phyloP scores from a whole-genome alignment of 2,888 invertebrate genomes.

The Polyommatus iphigenia region DNA sequence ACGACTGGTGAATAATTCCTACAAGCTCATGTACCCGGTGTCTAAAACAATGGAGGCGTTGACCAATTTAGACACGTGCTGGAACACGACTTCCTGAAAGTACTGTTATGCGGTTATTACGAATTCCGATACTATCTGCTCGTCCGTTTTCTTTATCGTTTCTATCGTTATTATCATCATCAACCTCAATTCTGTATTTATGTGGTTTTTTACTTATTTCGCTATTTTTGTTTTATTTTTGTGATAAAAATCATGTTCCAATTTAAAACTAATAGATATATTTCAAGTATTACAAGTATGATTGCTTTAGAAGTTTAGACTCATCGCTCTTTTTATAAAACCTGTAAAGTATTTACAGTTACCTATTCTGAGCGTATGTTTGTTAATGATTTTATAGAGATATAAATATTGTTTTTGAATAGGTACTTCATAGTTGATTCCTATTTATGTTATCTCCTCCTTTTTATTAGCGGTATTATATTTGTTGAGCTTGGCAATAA shows the following conservation, averaged over 20 bases:
- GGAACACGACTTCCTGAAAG: constrained; percentile 23
- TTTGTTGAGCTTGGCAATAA: constrained; percentile 14
- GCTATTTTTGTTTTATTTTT: not conserved
- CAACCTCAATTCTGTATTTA: not conserved
- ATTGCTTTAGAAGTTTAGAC: not conserved
- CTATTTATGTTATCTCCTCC: not conserved
- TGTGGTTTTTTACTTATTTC: not conserved
- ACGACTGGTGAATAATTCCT: not conserved
- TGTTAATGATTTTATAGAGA: not conserved
- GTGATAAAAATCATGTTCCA: not conserved
- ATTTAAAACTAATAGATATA: not conserved
- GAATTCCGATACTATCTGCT: constrained; percentile 13
- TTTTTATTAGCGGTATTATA: not conserved
- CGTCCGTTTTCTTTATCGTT: constrained; percentile 5
- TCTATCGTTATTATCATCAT: not conserved
- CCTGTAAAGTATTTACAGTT: not conserved
- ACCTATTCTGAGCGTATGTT: too few species aligned
- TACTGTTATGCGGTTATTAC: constrained; percentile 3
- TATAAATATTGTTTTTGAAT: not conserved
- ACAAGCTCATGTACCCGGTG: not conserved
- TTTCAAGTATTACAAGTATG: not conserved
- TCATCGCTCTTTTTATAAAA: not conserved
- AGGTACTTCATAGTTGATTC: not conserved
- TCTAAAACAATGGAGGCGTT: constrained; percentile 25
- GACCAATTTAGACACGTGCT: constrained; percentile 26